A percentile compares a stretch with the other conserved stretches of the same genome.
phyloP scores from a whole-genome alignment of 2,888 invertebrate genomes.

The Coleophora flavipennella region DNA sequence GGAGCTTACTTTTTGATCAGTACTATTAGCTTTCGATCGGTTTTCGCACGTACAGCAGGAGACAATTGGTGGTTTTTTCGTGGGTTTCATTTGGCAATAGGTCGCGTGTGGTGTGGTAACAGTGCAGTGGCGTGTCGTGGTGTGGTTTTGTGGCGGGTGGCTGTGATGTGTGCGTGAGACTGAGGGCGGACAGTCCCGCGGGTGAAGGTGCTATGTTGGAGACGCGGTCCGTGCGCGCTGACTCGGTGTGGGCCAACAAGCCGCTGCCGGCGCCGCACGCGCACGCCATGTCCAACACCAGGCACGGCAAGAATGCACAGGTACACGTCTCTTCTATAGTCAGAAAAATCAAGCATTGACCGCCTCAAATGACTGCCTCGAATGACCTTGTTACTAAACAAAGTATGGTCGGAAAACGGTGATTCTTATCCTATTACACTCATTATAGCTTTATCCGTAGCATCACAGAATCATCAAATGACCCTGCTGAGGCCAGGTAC shows the following conservation, averaged over 20 bases:
- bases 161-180: constrained; percentile 51
- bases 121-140: constrained; percentile 33
- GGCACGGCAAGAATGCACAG: constrained; percentile 82
- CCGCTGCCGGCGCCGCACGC: constrained; percentile 72
- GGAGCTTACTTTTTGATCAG: too few species aligned
- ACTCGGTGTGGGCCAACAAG: constrained; percentile 77
- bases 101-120: constrained; percentile 15
- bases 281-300: constrained; percentile 64
- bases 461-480: too few species aligned
- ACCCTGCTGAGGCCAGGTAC: too few species aligned
- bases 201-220: constrained; percentile 76
- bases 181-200: constrained; percentile 19
- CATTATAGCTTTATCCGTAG: too few species aligned
- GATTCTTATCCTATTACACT: too few species aligned
- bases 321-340: constrained; percentile 21
- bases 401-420: too few species aligned
- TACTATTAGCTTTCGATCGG: constrained; percentile 38
- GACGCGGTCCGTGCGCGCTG: constrained; percentile 82
- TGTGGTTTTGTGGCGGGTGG: constrained; percentile 20
- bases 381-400: too few species aligned
- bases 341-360: too few species aligned
- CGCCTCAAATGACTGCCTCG: too few species aligned
- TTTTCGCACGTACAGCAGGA: constrained; percentile 49
- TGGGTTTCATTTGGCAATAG: constrained; percentile 18
- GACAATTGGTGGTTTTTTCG: constrained; percentile 39